Evolutionary conservation across 2,888 invertebrate genomes (phyloP), one percentile per base, ranked within the genome.

Genomic region (Stomorhina lunata): DNA sequence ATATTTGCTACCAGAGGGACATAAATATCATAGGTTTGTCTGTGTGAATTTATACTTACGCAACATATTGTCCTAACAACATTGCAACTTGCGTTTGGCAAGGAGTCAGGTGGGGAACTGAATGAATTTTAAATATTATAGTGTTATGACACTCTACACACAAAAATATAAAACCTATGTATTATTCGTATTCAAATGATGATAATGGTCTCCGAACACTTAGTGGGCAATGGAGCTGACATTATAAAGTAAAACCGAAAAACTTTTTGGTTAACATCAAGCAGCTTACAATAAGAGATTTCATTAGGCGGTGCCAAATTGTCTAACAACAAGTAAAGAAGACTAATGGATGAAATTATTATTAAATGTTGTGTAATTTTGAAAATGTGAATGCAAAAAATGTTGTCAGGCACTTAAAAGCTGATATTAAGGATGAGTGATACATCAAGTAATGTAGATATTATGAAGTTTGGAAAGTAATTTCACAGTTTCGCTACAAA

Each of bases 181-280:
- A n/a, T n/a, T n/a, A n/a, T n/a, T n/a, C n/a, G n/a, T n/a, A n/a
- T n/a, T n/a, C n/a, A n/a, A 61, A 72, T 43, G 71, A 50, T 65
- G 65, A 57, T 71, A 72, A 71, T 59, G 37, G 71, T 71, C 63
- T 79, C 50, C 50, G 34, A 57, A 65, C 78, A 65, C 71, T 79
- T 79, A 59, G 78, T 65, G 48, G 55, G 65, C 65, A 72, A 72
- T 79, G 71, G 65, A 71, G 65, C 48, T 72, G 57, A 72, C 48
- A 50, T 65, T 65, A 57, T 43, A n/a, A n/a, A 48, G n/a, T 34
- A 37, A 65, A 55, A 63, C 53, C 55, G 34, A 61, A 69, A 61
- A 71, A 65, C 29, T 25, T 53, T 55, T 77, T 29, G 55, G 10
- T 37, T n/a, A 78, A 32, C 20, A 78, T 25, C 27, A 50, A 50